Base-by-base conservation (phyloP, 2,113 vertebrate genomes). In the Dromaius novaehollandiae region DNA sequence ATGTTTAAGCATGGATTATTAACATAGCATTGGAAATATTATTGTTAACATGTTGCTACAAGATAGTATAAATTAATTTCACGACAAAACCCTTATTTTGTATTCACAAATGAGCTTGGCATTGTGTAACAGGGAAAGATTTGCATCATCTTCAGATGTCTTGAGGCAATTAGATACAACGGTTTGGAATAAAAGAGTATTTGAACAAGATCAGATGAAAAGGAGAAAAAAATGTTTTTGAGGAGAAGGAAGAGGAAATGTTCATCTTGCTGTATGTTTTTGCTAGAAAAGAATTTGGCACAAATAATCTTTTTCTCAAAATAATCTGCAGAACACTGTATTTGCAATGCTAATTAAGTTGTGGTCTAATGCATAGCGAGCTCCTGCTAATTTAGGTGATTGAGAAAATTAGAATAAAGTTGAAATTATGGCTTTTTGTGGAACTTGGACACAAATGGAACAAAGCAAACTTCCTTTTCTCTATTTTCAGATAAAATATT, bases 331-430 rank as follows among this genome's bases (percentile, higher is more conserved):
- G 51, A 61, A 80, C 34, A 34, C 21, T 13, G 25, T 32, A 65
- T 93, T 85, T 95, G 88, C 88, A 68, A 73, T 82, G 84, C 80
- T 95, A 50, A 77, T 88, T 28, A n/a, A 19, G 58, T 40, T 7
- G 69, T 34, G 76, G 30, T 66, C 69, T 65, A 34, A 22, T 7
- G 26, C 69, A 6, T 30, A 11, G 64, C 17, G 80, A 51, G 75
- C 21, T 71, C 80, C 58, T 93, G 74, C 84, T 88, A 87, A 85
- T 88, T 88, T 38, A 63, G 51, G 69, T 76, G 74, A 84, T 71
- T 65, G 73, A 79, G 83, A 34, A 80, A 83, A 90, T 65, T 55
- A 74, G 68, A 69, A 65, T 70, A 18, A 87, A 76, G 66, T 84
- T 93, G 60, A 64, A 75, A n/a, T 90, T 76, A 65, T 8, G 36